Conservation (phyloP, 2,797 vertebrate genomes). For the Luscinia luscinia region DNA sequence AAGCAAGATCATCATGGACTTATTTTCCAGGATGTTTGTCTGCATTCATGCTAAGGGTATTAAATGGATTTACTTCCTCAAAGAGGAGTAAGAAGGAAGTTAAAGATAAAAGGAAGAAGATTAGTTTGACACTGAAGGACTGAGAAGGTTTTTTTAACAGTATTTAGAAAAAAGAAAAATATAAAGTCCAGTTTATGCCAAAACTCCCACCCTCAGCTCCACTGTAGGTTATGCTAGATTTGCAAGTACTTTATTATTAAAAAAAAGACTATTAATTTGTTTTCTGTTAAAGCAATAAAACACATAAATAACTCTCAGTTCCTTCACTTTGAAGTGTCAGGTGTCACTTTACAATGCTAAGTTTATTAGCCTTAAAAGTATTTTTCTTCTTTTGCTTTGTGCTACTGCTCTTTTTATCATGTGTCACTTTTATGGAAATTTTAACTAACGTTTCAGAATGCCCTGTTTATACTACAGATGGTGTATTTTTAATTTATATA, state of each 20-base stretch:
- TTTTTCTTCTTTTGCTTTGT: slow-evolving; percentile 40
- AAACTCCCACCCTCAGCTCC: not conserved
- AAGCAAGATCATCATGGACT: slow-evolving; percentile 2
- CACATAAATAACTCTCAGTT: slow-evolving; percentile 17
- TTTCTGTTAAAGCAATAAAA: slow-evolving; percentile 12
- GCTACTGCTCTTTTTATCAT: slow-evolving; percentile 53
- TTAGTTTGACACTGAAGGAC: slow-evolving; percentile 32
- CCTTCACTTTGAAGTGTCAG: slow-evolving; percentile 50
- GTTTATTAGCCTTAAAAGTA: slow-evolving; percentile 10
- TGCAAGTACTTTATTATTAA: not conserved
- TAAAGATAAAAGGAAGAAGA: slow-evolving; percentile 53
- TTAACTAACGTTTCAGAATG: slow-evolving; percentile 1
- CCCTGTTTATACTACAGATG: slow-evolving; percentile 35
- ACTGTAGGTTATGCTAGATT: not conserved
- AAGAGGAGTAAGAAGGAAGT: slow-evolving; percentile 37
- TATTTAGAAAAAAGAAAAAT: slow-evolving; percentile 16
- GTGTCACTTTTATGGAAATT: slow-evolving; percentile 42
- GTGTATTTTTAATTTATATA: not conserved
- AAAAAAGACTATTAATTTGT: not conserved
- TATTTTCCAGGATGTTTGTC: slow-evolving; percentile 29
- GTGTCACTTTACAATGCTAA: slow-evolving; percentile 27
- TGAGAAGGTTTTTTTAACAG: not conserved
- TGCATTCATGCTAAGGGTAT: slow-evolving; percentile 13
- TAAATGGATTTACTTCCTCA: slow-evolving; percentile 60
- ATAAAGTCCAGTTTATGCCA: not conserved